A percentile compares a stretch with the other conserved stretches of the same genome.
phyloP scores from a whole-genome alignment of 1,140 invertebrate species.

The Bombus breviceps region DNA sequence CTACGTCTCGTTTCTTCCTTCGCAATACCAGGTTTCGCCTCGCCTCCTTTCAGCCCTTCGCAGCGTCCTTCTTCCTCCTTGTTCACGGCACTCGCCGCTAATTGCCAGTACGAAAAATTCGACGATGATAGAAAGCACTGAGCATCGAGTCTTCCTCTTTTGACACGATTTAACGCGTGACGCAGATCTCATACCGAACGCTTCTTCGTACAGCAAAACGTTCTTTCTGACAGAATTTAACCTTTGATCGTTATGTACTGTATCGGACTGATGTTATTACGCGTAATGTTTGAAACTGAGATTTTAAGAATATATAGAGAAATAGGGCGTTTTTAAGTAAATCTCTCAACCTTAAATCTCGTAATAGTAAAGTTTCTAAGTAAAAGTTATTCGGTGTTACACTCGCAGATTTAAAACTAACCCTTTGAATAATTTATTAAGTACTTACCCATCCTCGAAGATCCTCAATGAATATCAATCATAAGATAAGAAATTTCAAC shows the following conservation, averaged over 20 bases:
- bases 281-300: neutral
- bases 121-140: neutral
- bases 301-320: too few relatives aligned
- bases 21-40: neutral
- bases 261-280: too few relatives aligned
- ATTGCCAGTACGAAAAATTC: slow-evolving; percentile 68
- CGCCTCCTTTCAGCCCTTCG: slow-evolving; percentile 6
- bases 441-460: neutral
- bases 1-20: slow-evolving; percentile 15
- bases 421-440: neutral
- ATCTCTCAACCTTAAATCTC: too few relatives aligned
- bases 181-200: too few relatives aligned
- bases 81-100: slow-evolving; percentile 53
- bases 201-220: too few relatives aligned
- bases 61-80: neutral
- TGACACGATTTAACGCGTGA: neutral
- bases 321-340: too few relatives aligned
- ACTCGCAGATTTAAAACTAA: too few relatives aligned
- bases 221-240: too few relatives aligned
- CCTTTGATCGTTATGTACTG: too few relatives aligned
- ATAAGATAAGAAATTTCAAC: neutral
- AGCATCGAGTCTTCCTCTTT: slow-evolving; percentile 19
- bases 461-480: neutral
- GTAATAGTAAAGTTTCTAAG: neutral
- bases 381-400: neutral